Percentiles rank a stretch among this genome's conserved stretches.
Conservation (phyloP, 2,113 vertebrate species). For the Jacana jacana region DNA sequence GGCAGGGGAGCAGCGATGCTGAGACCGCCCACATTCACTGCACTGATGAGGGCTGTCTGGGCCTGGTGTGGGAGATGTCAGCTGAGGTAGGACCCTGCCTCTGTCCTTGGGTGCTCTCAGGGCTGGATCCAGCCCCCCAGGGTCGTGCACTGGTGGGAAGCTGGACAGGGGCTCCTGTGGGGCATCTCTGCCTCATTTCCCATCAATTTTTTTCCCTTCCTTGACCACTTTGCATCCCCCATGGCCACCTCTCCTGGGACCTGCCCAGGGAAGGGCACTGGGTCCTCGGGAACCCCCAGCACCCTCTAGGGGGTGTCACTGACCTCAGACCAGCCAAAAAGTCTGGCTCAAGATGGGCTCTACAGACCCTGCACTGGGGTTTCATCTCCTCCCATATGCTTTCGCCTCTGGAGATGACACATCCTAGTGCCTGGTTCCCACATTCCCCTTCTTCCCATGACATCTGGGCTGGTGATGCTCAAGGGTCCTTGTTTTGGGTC, state of each 20-base stretch:
- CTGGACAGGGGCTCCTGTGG: background rate
- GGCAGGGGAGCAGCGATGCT: background rate
- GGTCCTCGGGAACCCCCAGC: background rate
- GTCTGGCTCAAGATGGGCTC: background rate
- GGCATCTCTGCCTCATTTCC: background rate
- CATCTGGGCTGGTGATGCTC: background rate
- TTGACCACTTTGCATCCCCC: background rate
- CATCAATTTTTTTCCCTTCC: background rate
- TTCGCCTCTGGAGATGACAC: background rate
- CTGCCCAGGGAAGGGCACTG: background rate
- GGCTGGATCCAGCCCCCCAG: background rate
- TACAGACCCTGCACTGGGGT: background rate
- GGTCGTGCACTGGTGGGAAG: background rate
- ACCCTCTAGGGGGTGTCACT: background rate
- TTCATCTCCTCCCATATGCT: background rate
- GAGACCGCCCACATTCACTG: fast-evolving
- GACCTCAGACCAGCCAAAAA: background rate
- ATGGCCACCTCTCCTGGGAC: background rate
- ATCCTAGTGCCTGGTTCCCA: fast-evolving
- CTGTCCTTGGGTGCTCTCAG: background rate
- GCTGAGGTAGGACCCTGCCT: background rate
- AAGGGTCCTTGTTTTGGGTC: background rate
- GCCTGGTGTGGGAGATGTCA: background rate
- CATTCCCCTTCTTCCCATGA: background rate
- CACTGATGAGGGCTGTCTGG: background rate